A percentile compares a stretch with the other conserved stretches of the same genome.
Evolutionary conservation across 2,888 invertebrate species (phyloP).

Genomic region (Synanthedon tipuliformis): DNA sequence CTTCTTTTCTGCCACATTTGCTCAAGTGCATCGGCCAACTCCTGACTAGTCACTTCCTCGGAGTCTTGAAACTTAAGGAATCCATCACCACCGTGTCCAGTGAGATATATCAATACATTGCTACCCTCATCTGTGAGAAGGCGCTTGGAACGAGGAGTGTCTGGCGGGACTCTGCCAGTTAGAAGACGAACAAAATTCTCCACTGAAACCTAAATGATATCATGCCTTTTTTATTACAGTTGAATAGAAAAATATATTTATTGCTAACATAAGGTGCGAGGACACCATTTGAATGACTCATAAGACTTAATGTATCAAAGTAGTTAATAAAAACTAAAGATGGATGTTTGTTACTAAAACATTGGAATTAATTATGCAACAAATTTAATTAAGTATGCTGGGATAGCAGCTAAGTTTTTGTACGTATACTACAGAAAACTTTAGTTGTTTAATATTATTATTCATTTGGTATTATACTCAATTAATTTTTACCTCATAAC

Average conservation of each 20-base stretch:
- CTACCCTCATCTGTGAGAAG: slow-evolving; percentile 96
- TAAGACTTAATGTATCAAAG: no score
- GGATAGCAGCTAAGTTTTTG: no score
- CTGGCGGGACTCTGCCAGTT: slow-evolving; percentile 91
- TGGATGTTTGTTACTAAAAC: no score
- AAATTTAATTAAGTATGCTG: no score
- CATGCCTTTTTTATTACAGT: not conserved
- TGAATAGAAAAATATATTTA: no score
- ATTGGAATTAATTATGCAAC: no score
- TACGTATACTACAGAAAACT: no score
- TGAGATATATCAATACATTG: slow-evolving; percentile 96
- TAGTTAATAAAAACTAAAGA: no score
- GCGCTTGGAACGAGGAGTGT: slow-evolving; percentile 95
- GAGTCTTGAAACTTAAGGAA: slow-evolving; percentile 99
- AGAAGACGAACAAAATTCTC: slow-evolving; percentile 97
- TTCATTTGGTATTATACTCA: no score
- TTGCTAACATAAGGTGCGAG: not conserved
- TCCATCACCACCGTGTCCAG: slow-evolving; percentile 97
- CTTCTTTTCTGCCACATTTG: slow-evolving; percentile 99
- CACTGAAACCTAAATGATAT: slow-evolving; percentile 83
- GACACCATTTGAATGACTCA: no score
- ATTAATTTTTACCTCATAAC: slow-evolving; percentile 77
- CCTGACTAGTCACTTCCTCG: slow-evolving; percentile 98
- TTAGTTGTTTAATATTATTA: no score
- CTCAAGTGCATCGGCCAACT: slow-evolving; percentile 97